Evolutionary conservation across 2,113 vertebrate species (phyloP).

Genomic region (Neodontobutis hainanensis): DNA sequence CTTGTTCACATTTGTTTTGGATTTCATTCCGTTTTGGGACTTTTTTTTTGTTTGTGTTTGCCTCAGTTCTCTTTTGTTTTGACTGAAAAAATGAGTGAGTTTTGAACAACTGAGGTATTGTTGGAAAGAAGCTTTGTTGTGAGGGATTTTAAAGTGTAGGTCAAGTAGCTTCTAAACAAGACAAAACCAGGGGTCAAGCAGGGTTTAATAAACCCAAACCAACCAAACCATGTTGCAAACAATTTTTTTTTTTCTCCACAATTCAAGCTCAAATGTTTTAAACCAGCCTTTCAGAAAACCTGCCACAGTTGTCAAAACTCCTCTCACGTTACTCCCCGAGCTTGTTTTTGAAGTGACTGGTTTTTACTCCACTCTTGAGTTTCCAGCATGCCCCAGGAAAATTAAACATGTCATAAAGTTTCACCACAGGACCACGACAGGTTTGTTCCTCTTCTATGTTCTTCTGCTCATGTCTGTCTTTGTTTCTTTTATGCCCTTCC

Average conservation of each 20-base stretch:
- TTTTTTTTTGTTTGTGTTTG: conserved; percentile 13
- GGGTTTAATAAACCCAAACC: too few species aligned
- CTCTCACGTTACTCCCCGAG: neutral
- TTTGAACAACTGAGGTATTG: neutral
- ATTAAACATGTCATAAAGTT: too few species aligned
- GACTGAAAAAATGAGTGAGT: neutral
- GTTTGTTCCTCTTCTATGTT: neutral
- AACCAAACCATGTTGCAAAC: too few species aligned
- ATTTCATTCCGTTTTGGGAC: neutral
- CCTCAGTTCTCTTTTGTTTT: neutral
- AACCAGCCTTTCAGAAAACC: neutral
- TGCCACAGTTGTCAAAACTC: neutral
- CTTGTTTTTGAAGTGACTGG: neutral
- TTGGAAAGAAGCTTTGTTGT: neutral
- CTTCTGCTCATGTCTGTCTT: neutral
- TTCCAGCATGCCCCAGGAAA: neutral
- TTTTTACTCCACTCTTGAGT: neutral
- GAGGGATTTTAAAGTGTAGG: too few species aligned
- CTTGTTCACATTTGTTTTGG: conserved; percentile 3
- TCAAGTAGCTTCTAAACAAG: too few species aligned
- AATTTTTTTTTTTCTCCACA: too few species aligned
- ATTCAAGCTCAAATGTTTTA: too few species aligned
- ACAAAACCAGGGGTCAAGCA: too few species aligned
- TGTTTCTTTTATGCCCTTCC: conserved; percentile 1
- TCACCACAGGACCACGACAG: too few species aligned